Percentiles rank a stretch among this genome's conserved stretches.
Evolutionary conservation across 1,140 invertebrate genomes (phyloP).

Genomic region (Batillaria attramentaria): DNA sequence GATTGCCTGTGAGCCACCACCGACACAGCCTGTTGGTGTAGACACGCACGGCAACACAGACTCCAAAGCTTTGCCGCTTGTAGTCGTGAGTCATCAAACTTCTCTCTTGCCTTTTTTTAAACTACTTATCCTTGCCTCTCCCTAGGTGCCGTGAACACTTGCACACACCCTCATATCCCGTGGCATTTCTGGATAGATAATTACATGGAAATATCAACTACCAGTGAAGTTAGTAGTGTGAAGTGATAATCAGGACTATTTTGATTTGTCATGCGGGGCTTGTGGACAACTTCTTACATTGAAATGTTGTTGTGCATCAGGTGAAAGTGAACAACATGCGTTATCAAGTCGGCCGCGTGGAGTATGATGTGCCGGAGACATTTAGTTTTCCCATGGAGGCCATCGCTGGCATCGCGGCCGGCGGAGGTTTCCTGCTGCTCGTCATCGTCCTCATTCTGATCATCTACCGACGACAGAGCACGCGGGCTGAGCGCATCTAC

Average conservation of each 20-base stretch:
- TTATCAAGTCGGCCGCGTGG: slow-evolving; percentile 87
- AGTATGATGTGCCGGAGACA: slow-evolving; percentile 89
- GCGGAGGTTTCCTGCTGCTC: slow-evolving; percentile 86
- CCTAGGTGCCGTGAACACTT: no score
- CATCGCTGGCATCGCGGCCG: slow-evolving; percentile 70
- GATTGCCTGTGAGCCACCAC: slow-evolving; percentile 81
- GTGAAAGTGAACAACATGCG: slow-evolving; percentile 87
- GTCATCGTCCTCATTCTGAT: slow-evolving; percentile 89
- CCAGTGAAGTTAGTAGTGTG: no score
- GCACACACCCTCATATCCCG: no score
- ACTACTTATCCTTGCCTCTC: no score
- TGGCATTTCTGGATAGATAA: no score
- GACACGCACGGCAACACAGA: slow-evolving; percentile 44
- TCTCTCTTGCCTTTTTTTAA: no score
- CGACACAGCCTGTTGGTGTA: slow-evolving; percentile 78
- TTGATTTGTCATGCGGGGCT: no score
- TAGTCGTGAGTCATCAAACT: slow-evolving; percentile 38
- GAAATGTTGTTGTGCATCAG: no score
- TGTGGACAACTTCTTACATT: no score
- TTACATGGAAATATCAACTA: no score
- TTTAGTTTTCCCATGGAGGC: slow-evolving; percentile 81
- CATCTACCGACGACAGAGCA: slow-evolving; percentile 91
- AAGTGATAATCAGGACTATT: no score
- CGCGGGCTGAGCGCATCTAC: slow-evolving; percentile 95
- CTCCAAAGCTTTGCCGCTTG: slow-evolving; percentile 35